A percentile compares a stretch with the other conserved stretches of the same genome.
Evolutionary conservation across 2,113 vertebrate genomes (phyloP).

Genomic region (Salvelinus fontinalis): DNA sequence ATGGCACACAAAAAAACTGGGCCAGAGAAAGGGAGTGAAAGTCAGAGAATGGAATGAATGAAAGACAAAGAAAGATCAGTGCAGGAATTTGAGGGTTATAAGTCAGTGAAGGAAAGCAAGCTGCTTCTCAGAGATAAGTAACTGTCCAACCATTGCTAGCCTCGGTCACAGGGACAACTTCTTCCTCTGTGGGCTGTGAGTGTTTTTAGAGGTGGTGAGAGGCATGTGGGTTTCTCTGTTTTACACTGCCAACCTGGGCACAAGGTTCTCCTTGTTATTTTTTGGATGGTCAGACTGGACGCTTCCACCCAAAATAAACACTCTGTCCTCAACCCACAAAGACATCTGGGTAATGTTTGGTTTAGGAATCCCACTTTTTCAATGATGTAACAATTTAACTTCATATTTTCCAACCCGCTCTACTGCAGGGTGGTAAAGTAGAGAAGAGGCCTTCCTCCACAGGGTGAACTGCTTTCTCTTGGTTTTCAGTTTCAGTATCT

Average conservation of each 20-base stretch:
- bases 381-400: background rate
- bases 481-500: too few relatives aligned
- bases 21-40: too few relatives aligned
- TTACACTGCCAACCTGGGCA: constrained; percentile 25
- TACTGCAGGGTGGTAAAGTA: too few relatives aligned
- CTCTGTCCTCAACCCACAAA: background rate
- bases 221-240: background rate
- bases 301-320: constrained; percentile 19
- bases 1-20: background rate
- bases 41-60: too few relatives aligned
- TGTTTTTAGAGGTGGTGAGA: constrained; percentile 7
- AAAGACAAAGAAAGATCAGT: too few relatives aligned
- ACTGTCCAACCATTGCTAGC: background rate
- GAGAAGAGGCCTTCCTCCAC: too few relatives aligned
- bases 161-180: constrained; percentile 3
- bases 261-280: constrained; percentile 47
- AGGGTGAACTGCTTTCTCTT: too few relatives aligned
- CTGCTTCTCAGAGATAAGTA: background rate
- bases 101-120: background rate
- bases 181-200: constrained; percentile 13
- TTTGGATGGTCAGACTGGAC: constrained; percentile 19
- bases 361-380: background rate
- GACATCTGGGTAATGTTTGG: background rate
- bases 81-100: background rate
- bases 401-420: too few relatives aligned